Conservation (phyloP, 2,888 invertebrate genomes). For the Temnothorax unifasciatus region DNA sequence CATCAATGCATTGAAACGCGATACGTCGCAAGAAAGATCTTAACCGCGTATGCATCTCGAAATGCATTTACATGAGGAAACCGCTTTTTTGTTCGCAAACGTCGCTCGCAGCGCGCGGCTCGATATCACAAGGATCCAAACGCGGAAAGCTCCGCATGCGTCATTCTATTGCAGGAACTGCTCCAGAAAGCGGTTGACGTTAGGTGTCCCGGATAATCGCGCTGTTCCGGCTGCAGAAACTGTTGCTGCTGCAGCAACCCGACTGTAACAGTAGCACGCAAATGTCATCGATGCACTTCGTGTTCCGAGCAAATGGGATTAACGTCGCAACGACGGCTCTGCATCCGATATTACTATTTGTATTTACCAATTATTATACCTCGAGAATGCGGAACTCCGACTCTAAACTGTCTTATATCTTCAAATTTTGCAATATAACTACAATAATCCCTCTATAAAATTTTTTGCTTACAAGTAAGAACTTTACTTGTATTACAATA, state of each 20-base stretch:
- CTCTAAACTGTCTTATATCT: not conserved
- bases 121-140: slow-evolving; percentile 37
- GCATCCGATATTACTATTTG: slow-evolving; percentile 70
- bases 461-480: not conserved
- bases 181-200: slow-evolving; percentile 73
- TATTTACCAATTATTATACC: slow-evolving; percentile 68
- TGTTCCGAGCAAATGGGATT: slow-evolving; percentile 74
- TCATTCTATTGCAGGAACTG: slow-evolving; percentile 68
- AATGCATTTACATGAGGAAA: slow-evolving; percentile 28
- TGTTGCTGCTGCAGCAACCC: slow-evolving; percentile 73
- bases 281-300: slow-evolving; percentile 76
- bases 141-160: slow-evolving; percentile 33
- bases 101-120: slow-evolving; percentile 30
- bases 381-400: not conserved
- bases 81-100: slow-evolving; percentile 36
- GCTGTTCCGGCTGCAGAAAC: slow-evolving; percentile 75
- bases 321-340: slow-evolving; percentile 64
- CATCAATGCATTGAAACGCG: slow-evolving; percentile 14
- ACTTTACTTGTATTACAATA: not conserved
- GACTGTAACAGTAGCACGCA: slow-evolving; percentile 67
- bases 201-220: slow-evolving; percentile 75
- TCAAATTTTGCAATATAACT: not conserved
- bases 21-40: slow-evolving; percentile 5
- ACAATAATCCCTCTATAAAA: not conserved
- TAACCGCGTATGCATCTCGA: slow-evolving; percentile 12